These are phyloP conservation scores for Thymelicus sylvestris DNA, from an alignment of 2,888 invertebrate species.

Conservation along the genomic window DNA sequence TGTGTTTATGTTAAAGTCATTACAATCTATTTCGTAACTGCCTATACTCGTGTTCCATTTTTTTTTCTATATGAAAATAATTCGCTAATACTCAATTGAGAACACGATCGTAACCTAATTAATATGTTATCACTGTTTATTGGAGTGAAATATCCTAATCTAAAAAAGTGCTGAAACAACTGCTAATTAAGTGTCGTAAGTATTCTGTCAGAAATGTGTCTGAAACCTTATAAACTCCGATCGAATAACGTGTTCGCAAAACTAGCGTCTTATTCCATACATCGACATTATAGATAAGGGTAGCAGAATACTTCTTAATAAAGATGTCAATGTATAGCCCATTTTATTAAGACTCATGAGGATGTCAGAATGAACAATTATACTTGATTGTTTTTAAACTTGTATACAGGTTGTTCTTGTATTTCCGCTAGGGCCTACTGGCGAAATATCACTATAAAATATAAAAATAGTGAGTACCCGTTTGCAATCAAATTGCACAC, in stretches of 20 bases:
- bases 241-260: slow-evolving; percentile 2
- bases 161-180: slow-evolving; percentile 26
- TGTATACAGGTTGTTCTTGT: no score
- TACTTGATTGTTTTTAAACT: no score
- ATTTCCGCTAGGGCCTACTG: no score
- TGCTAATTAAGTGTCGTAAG: slow-evolving; percentile 19
- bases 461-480: no score
- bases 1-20: no score
- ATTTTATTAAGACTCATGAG: no score
- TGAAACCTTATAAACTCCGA: slow-evolving; percentile 23
- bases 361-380: no score
- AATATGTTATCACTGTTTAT: slow-evolving; percentile 13
- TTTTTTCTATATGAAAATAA: not conserved
- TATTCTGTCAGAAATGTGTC: slow-evolving; percentile 16
- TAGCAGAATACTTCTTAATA: not conserved
- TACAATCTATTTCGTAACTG: no score
- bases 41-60: no score
- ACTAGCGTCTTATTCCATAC: not conserved
- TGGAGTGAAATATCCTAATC: slow-evolving; percentile 21
- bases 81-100: not conserved
- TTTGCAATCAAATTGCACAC: no score
- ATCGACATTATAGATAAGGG: not conserved
- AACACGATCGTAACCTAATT: no score
- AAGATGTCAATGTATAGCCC: not conserved
- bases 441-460: no score